A percentile compares a stretch with the other conserved stretches of the same genome.
phyloP scores from a whole-genome alignment of 1,140 invertebrate species.

The Ips nitidus region DNA sequence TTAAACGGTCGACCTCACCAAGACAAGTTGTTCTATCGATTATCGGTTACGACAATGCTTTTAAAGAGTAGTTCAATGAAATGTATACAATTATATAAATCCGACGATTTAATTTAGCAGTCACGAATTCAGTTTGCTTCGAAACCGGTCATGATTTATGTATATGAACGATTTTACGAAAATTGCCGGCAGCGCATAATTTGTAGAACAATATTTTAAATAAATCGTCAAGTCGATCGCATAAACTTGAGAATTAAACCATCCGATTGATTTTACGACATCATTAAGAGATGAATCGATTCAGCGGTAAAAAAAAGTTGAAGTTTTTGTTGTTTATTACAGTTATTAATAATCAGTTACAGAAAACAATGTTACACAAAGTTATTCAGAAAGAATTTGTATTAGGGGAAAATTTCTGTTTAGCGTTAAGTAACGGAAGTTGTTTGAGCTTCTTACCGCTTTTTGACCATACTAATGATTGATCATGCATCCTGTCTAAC shows the following conservation, averaged over 20 bases:
- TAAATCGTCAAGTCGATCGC: neutral
- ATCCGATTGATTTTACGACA: neutral
- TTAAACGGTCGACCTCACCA: too few relatives aligned
- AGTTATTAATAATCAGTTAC: too few relatives aligned
- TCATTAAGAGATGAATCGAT: neutral
- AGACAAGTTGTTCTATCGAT: neutral
- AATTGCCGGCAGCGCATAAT: slow-evolving; percentile 1
- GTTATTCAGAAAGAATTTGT: too few relatives aligned
- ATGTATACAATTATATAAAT: slow-evolving; percentile 20
- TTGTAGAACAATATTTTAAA: slow-evolving; percentile 8
- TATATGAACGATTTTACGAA: slow-evolving; percentile 4
- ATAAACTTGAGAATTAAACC: neutral
- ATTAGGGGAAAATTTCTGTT: too few relatives aligned
- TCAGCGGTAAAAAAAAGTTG: too few relatives aligned
- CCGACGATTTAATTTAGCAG: slow-evolving; percentile 10
- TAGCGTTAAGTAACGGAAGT: too few relatives aligned
- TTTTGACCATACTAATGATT: too few relatives aligned
- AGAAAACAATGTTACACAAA: too few relatives aligned
- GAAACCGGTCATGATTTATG: slow-evolving; percentile 5
- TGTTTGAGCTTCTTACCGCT: too few relatives aligned
- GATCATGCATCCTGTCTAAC: too few relatives aligned
- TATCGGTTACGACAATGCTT: slow-evolving; percentile 6
- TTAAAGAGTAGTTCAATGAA: slow-evolving; percentile 16
- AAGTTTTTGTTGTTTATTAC: too few relatives aligned
- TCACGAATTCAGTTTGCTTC: slow-evolving; percentile 5